Base-by-base conservation (phyloP, 1,140 invertebrate genomes). In the Halictus rubicundus region DNA sequence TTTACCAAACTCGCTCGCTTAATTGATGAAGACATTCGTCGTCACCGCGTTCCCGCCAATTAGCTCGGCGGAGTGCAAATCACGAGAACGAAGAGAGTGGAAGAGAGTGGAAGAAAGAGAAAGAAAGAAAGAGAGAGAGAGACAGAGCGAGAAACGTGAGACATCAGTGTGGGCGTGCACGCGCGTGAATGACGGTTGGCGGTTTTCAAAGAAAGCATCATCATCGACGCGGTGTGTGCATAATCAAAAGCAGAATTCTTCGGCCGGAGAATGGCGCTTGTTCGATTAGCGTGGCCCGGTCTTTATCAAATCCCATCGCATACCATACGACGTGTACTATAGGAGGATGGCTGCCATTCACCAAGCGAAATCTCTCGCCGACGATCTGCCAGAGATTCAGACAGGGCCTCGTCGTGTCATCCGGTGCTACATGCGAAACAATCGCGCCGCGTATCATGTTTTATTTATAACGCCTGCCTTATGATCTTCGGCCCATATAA, bases 391-490 rank as follows among this genome's bases (percentile, higher is more conserved):
- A 74, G 63, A 72, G 60, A 73, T 73, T 69, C 83, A 57, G 82
- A 83, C 81, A 72, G 49, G 78, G 71, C 82, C 54, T 57, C 77
- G 72, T 63, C 81, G 83, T 79, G 71, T 85, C 83, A 85, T 85
- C 82, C 83, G 83, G 82, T 85, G 78, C 78, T 76, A 79, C 59
- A 78, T 68, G 72, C 68, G 82, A 85, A 84, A 85, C 72, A 83
- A 73, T 75, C 77, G 82, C 57, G 66, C 57, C 14, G 64, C 59
- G 70, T 83, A 80, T 80, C 82, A 80, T 80, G 77, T 84, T 80
- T 85, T 85, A 84, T 85, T 84, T 76, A 85, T 80, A 83, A 66
- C 68, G 66, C 23, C 27, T 16, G 25, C 10, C 42, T 60, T 70
- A 14, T 52, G 66, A 37, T 70, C 66, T 8, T 12, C 25, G 68